Conservation (phyloP, 2,113 vertebrate genomes). For the Anser brachyrhynchus region DNA sequence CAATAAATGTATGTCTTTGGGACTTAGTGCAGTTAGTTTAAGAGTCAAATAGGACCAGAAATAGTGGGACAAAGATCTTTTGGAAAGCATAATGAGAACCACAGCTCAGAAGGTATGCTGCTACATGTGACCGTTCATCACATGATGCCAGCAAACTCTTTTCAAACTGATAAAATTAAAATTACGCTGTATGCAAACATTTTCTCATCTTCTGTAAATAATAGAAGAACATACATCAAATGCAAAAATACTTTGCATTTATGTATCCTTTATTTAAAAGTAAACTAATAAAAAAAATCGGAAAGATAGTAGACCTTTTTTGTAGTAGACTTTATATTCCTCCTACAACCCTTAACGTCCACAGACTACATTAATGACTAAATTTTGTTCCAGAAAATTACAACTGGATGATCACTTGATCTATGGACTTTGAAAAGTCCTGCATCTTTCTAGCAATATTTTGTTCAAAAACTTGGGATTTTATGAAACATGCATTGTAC, state of each 20-base stretch:
- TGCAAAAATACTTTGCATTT: not conserved
- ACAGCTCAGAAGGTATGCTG: not conserved
- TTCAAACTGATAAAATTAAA: not conserved
- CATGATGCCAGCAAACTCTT: not conserved
- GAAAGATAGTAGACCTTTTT: not conserved
- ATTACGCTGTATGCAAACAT: not conserved
- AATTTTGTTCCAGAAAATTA: not conserved
- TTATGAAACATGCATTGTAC: not conserved
- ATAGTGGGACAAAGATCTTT: not conserved
- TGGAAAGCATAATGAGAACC: not conserved
- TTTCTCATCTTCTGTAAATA: not conserved
- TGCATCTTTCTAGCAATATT: not conserved
- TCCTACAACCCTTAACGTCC: not conserved
- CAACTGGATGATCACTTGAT: not conserved
- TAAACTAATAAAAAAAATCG: not conserved
- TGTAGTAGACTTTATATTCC: not conserved
- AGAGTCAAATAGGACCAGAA: not conserved
- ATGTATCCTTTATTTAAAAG: not conserved
- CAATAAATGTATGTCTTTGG: not conserved
- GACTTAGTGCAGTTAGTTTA: not conserved
- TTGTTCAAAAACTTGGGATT: not conserved
- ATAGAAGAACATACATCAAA: not conserved
- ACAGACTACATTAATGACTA: not conserved
- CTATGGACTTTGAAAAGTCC: not conserved
- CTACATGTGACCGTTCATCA: rapidly evolving